Base-by-base conservation (phyloP, 2,888 invertebrate species). In the Anagyrus pseudococci region DNA sequence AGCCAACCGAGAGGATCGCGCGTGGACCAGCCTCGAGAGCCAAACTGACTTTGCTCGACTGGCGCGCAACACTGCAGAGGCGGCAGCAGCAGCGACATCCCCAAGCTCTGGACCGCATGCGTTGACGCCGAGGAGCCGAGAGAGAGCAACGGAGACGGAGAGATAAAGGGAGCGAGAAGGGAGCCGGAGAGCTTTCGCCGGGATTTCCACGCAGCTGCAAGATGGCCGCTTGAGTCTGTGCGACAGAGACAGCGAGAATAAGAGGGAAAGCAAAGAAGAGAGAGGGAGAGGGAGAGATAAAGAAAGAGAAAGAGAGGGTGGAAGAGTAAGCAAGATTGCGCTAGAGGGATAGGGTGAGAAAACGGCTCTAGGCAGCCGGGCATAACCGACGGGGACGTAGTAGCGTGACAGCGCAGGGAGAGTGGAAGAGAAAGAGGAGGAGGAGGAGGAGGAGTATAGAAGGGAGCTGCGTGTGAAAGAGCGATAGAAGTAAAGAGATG, bases 181-280 rank as follows among this genome's bases (percentile, higher is more conserved):
- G 15, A n/a, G n/a, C n/a, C n/a, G n/a, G n/a, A 37, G 8, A 37
- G 33, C 29, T 15, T 8, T 37, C 15, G 33, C 33, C 33, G 33
- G 33, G 3, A 15, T 13, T 37, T 8, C 4, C 13, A 47, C n/a
- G n/a, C n/a, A 55, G 43, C 40, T 55, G 53, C 62, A 67, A 75
- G 64, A 75, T 75, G 75, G 75, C 74, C 58, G 70, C 64, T 58
- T 66, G 58, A 67, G 46, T 23, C 19, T 41, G 29, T 10, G 4
- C 41, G 20, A 33, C 8, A 20, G 20, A 37, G 52, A 26, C 47
- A 55, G 13, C 50, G 23, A 23, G 54, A 41, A 53, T 52, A 17
- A 26, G 15, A 23, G n/a, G 26, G 10, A 40, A 33, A 29, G 17
- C 49, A 33, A 54, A 2, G 19, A 44, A 46, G 60, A 67, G 0